Percentiles rank a stretch among this genome's conserved stretches.
These are phyloP conservation scores for Diaperis boleti DNA, from an alignment of 2,888 invertebrate species.

Conservation along the genomic window DNA sequence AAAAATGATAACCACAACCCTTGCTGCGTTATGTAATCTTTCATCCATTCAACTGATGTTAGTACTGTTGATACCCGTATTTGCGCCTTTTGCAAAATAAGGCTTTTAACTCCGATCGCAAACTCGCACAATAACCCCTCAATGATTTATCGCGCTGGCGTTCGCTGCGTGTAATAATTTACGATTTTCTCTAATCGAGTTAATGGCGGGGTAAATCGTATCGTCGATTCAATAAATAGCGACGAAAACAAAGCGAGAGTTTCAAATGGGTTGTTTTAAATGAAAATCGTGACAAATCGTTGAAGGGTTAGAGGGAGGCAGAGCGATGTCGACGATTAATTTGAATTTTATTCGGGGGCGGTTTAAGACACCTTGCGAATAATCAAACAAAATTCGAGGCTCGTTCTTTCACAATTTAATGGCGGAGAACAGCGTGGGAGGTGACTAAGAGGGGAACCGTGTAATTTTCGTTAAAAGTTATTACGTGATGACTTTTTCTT, in stretches of 20 bases:
- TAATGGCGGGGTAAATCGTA: slow-evolving; percentile 32
- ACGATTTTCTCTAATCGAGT: slow-evolving; percentile 37
- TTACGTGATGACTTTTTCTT: slow-evolving; percentile 17
- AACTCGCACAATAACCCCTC: slow-evolving; percentile 20
- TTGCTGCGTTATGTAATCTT: too few relatives aligned
- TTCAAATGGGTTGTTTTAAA: slow-evolving; percentile 17
- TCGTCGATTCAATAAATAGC: slow-evolving; percentile 34
- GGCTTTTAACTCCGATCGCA: slow-evolving; percentile 3
- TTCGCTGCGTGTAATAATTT: slow-evolving; percentile 29
- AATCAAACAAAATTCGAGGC: slow-evolving; percentile 25
- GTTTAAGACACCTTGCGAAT: slow-evolving; percentile 25
- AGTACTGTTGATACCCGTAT: too few relatives aligned
- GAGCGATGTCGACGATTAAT: slow-evolving; percentile 25
- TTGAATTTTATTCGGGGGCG: slow-evolving; percentile 27
- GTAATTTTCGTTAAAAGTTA: slow-evolving; percentile 20
- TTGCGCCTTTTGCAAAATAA: too few relatives aligned
- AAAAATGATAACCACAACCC: too few relatives aligned
- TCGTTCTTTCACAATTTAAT: slow-evolving; percentile 13
- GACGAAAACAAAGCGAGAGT: slow-evolving; percentile 23
- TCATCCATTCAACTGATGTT: too few relatives aligned
- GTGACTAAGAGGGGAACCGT: neutral
- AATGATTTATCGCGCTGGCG: slow-evolving; percentile 13
- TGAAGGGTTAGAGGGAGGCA: slow-evolving; percentile 17
- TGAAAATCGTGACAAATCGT: slow-evolving; percentile 36
- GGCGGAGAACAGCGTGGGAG: neutral